phyloP scores from a whole-genome alignment of 2,113 vertebrate genomes.

The Strigops habroptila region DNA sequence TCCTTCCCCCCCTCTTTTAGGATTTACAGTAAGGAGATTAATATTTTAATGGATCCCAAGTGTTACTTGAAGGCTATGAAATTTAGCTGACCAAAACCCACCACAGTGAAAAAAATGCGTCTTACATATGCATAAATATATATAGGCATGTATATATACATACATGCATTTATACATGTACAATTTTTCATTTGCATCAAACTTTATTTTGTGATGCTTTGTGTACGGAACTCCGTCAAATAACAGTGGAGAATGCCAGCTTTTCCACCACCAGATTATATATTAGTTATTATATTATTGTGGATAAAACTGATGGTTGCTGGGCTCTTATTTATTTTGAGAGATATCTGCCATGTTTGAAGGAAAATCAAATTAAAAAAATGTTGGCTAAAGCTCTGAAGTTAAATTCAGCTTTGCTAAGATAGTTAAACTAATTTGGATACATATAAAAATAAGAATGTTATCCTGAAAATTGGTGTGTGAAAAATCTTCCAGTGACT shows the following conservation, averaged over 20 bases:
- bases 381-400: not conserved
- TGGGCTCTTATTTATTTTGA: not conserved
- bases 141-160: not conserved
- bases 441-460: not conserved
- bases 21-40: not conserved
- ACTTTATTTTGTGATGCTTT: not conserved
- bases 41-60: not conserved
- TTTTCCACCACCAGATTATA: not conserved
- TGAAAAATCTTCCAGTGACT: not conserved
- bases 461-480: not conserved
- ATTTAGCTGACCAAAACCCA: not conserved
- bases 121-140: not conserved
- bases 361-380: not conserved
- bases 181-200: not conserved
- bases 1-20: not conserved
- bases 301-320: not conserved
- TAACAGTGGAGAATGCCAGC: not conserved
- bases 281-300: not conserved
- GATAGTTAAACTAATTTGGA: not conserved
- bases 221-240: not conserved
- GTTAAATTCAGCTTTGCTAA: not conserved
- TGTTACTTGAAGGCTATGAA: not conserved
- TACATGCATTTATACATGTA: not conserved
- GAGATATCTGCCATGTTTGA: not conserved
- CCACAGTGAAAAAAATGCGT: not conserved